Conservation (phyloP, 1,140 invertebrate species). For the Meloidogyne exigua region DNA sequence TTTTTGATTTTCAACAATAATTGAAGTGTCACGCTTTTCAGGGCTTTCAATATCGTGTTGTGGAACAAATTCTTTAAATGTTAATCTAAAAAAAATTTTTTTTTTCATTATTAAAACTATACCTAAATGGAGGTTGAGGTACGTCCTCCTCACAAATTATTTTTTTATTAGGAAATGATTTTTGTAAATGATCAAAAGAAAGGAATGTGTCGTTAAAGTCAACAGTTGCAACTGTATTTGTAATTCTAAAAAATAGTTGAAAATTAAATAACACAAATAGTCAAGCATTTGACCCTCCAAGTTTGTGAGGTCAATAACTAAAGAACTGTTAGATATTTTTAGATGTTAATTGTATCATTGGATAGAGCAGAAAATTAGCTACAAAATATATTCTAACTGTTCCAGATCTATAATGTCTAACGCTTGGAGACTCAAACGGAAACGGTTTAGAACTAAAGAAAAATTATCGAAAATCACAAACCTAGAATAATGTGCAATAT, state of each 20-base stretch:
- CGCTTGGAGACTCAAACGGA: too few species aligned
- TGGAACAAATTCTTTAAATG: constrained; percentile 55
- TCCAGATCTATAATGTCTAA: too few species aligned
- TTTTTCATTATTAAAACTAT: background rate
- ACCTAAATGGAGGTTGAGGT: constrained; percentile 78
- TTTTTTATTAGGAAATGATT: constrained; percentile 80
- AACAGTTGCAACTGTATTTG: constrained; percentile 75
- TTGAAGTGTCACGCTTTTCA: constrained; percentile 41
- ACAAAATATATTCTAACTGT: too few species aligned
- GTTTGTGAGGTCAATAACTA: too few species aligned
- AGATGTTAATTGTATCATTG: too few species aligned
- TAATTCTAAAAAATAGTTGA: constrained; percentile 71
- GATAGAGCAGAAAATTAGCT: too few species aligned
- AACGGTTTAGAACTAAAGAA: too few species aligned
- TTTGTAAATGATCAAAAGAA: constrained; percentile 80
- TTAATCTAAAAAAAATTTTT: constrained; percentile 37
- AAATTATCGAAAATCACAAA: constrained; percentile 57
- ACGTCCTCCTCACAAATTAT: constrained; percentile 72
- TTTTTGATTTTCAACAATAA: constrained; percentile 49
- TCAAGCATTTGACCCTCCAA: too few species aligned
- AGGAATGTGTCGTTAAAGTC: constrained; percentile 99
- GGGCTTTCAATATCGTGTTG: constrained; percentile 46
- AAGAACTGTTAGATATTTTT: too few species aligned
- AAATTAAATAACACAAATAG: too few species aligned
- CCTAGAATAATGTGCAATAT: constrained; percentile 87